These are phyloP conservation scores for Hiodon tergisus DNA, from an alignment of 2,113 vertebrate species.

Conservation along the genomic window DNA sequence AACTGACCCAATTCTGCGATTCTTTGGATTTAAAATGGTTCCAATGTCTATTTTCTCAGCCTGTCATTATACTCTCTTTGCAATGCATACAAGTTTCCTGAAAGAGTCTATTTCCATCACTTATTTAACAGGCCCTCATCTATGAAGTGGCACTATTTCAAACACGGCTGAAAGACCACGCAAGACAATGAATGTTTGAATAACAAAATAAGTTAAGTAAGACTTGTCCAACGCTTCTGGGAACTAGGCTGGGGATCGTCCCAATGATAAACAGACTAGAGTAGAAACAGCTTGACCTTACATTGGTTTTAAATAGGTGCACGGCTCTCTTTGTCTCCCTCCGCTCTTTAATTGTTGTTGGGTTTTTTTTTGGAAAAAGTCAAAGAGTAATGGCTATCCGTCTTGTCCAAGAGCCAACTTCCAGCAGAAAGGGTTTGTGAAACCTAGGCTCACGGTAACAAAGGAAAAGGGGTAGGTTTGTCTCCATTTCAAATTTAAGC, in stretches of 20 bases:
- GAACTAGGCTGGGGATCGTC: too few relatives aligned
- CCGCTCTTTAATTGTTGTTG: neutral
- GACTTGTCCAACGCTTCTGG: neutral
- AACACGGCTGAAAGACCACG: neutral
- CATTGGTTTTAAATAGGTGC: neutral
- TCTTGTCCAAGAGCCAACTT: neutral
- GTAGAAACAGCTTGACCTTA: neutral
- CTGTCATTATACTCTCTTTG: neutral
- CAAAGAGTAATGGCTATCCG: neutral
- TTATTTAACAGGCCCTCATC: neutral
- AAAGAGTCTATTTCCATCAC: neutral
- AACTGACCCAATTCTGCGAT: neutral
- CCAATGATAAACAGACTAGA: neutral
- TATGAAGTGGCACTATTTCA: neutral
- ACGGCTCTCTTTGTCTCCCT: neutral
- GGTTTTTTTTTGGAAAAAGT: conserved; percentile 6
- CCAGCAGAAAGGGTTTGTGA: conserved; percentile 1
- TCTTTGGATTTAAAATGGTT: too few relatives aligned
- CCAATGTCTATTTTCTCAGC: too few relatives aligned
- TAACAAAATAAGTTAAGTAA: neutral
- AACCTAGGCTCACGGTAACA: neutral
- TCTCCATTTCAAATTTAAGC: neutral
- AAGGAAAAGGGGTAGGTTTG: neutral
- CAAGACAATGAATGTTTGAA: neutral
- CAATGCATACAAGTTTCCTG: neutral